Evolutionary conservation across 2,113 vertebrate genomes (phyloP).

Genomic region (Bothrops jararaca): DNA sequence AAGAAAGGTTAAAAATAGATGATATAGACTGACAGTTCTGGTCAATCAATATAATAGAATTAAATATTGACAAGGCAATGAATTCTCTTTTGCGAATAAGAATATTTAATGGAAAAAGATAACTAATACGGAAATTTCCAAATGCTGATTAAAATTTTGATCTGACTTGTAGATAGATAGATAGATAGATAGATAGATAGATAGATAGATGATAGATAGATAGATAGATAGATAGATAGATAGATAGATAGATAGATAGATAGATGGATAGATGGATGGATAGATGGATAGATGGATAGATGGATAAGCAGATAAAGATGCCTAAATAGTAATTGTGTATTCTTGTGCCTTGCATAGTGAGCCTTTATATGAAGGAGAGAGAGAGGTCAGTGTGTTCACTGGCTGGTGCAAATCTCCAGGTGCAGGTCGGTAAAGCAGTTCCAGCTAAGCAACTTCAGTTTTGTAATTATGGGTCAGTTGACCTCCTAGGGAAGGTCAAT

Average conservation of each 20-base stretch:
- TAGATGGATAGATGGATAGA: not conserved
- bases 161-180: not conserved
- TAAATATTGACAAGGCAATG: not conserved
- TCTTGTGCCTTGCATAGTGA: not conserved
- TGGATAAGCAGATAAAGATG: not conserved
- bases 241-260: not conserved
- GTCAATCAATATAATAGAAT: not conserved
- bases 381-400: not conserved
- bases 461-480: conserved; percentile 37
- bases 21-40: not conserved
- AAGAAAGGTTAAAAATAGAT: not conserved
- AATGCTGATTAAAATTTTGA: not conserved
- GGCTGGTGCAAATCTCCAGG: conserved; percentile 13
- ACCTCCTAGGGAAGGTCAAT: conserved; percentile 32
- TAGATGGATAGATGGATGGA: not conserved
- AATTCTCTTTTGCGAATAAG: not conserved
- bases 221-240: no score
- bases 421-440: conserved; percentile 4
- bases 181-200: no score
- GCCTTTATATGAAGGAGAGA: not conserved
- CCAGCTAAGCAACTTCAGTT: conserved; percentile 25
- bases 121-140: not conserved
- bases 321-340: not conserved
- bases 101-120: not conserved
- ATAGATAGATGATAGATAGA: not conserved